phyloP scores from a whole-genome alignment of 2,113 vertebrate species.

The Mesocricetus auratus region DNA sequence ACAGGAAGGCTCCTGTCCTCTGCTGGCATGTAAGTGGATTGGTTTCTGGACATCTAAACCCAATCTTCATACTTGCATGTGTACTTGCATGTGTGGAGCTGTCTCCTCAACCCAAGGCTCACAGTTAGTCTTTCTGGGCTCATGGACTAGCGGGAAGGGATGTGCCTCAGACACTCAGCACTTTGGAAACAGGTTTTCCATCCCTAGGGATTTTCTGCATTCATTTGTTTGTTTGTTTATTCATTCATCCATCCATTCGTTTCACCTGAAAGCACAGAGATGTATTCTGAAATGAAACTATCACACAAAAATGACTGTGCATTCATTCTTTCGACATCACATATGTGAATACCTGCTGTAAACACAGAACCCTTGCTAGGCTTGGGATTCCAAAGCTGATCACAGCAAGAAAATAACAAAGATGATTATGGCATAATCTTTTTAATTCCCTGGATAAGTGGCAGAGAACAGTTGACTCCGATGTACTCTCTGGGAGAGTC shows the following conservation, averaged over 20 bases:
- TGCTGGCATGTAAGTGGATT: neutral
- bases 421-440: neutral
- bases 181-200: neutral
- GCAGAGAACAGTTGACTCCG: neutral
- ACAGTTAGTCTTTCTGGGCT: neutral
- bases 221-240: neutral
- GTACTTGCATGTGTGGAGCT: neutral
- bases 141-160: neutral
- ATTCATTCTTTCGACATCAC: slow-evolving; percentile 3
- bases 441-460: neutral
- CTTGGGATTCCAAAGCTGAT: neutral
- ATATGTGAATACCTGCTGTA: neutral
- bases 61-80: neutral
- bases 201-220: neutral
- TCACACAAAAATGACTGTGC: neutral
- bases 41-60: neutral
- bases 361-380: neutral
- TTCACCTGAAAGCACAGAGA: neutral
- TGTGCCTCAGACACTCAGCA: neutral
- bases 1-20: too few species aligned
- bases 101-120: neutral
- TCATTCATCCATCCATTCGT: neutral
- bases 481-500: neutral
- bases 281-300: neutral
- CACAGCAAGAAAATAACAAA: neutral